A percentile compares a stretch with the other conserved stretches of the same genome.
These are phyloP conservation scores for Heliconius ismenius DNA, from an alignment of 2,888 invertebrate species.

Conservation along the genomic window DNA sequence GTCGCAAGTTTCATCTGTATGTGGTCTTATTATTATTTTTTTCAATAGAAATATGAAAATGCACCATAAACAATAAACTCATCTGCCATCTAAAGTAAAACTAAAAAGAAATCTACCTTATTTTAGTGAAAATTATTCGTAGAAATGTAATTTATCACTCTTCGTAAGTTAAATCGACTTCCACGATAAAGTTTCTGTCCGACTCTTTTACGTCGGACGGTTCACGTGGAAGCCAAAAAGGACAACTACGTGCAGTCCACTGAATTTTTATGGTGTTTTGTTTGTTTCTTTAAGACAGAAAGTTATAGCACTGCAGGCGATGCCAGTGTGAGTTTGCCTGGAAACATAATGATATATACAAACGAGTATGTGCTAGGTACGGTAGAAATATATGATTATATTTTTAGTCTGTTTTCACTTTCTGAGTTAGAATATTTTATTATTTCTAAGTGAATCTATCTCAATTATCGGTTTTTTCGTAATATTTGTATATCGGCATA, in stretches of 20 bases:
- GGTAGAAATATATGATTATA: background rate
- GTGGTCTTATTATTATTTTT: background rate
- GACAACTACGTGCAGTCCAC: slow-evolving; percentile 59
- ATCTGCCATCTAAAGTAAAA: background rate
- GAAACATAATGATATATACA: slow-evolving; percentile 52
- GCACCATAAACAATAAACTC: background rate
- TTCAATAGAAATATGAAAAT: background rate
- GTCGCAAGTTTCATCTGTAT: background rate
- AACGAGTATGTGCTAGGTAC: background rate
- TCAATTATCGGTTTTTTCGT: background rate
- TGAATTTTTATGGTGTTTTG: slow-evolving; percentile 75
- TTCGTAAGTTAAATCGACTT: slow-evolving; percentile 77
- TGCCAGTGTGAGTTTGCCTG: slow-evolving; percentile 42
- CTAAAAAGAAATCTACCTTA: slow-evolving; percentile 17
- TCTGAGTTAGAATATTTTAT: background rate
- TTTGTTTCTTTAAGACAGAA: slow-evolving; percentile 65
- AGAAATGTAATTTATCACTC: slow-evolving; percentile 52
- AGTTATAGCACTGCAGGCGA: slow-evolving; percentile 50
- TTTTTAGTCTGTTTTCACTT: background rate
- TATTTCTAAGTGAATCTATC: background rate
- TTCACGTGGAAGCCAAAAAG: slow-evolving; percentile 64
- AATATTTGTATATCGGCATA: too few species aligned
- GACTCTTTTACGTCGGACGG: slow-evolving; percentile 60
- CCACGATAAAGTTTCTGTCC: slow-evolving; percentile 67
- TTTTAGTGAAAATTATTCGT: slow-evolving; percentile 42